phyloP scores from a whole-genome alignment of 2,888 invertebrate genomes.

The Lordiphosa andalusiaca region DNA sequence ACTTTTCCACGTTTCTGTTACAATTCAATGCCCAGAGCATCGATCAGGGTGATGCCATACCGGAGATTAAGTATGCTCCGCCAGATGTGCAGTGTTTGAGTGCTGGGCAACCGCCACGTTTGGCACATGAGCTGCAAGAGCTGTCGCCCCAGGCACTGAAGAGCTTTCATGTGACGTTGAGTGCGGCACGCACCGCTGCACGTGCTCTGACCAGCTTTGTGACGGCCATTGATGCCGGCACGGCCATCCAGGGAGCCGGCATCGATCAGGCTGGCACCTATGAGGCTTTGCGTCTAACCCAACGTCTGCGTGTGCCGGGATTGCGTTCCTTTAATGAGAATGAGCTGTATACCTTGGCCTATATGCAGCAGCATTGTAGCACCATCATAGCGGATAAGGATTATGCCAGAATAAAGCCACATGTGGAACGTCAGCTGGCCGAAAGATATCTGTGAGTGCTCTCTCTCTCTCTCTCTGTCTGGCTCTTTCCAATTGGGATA shows the following conservation, averaged over 20 bases:
- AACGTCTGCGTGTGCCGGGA: conserved; percentile 75
- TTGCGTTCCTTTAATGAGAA: conserved; percentile 77
- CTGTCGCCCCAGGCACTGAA: conserved; percentile 65
- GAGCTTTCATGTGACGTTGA: conserved; percentile 76
- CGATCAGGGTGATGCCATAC: conserved; percentile 45
- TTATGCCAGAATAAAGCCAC: conserved; percentile 79
- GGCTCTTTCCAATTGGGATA: background rate
- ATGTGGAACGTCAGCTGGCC: conserved; percentile 77
- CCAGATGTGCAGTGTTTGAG: conserved; percentile 68
- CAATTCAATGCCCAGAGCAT: conserved; percentile 74
- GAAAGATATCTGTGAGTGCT: conserved; percentile 77
- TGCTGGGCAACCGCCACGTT: conserved; percentile 50
- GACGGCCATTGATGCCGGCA: conserved; percentile 70
- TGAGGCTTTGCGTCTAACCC: conserved; percentile 70
- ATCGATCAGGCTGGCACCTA: conserved; percentile 75
- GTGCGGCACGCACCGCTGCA: conserved; percentile 76
- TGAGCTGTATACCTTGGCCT: conserved; percentile 78
- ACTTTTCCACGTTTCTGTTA: conserved; percentile 71
- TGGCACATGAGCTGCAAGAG: conserved; percentile 52
- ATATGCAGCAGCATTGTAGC: conserved; percentile 80
- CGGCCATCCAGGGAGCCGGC: conserved; percentile 75
- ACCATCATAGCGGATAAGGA: conserved; percentile 78
- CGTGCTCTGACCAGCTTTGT: conserved; percentile 75
- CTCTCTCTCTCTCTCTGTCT: no score
- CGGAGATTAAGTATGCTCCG: conserved; percentile 63